Evolutionary conservation across 2,888 invertebrate genomes (phyloP).

Genomic region (Ophion obscuratus): DNA sequence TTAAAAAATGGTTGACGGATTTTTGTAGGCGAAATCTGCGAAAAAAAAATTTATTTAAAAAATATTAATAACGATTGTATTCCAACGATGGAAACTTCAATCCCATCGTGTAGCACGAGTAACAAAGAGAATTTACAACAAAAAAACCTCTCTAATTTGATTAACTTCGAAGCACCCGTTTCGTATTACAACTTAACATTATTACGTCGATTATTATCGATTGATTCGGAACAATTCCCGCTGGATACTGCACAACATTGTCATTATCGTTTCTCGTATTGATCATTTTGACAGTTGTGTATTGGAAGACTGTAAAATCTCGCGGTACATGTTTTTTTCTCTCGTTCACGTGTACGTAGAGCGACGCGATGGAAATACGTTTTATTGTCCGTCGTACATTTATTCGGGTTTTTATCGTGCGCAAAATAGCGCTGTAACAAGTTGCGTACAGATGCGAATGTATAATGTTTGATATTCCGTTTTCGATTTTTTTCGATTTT

Average conservation of each 20-base stretch:
- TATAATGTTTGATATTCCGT: neutral
- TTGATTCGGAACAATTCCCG: conserved; percentile 25
- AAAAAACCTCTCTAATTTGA: conserved; percentile 33
- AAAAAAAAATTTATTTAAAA: no score
- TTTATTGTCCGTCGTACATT: conserved; percentile 49
- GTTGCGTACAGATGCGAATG: no score
- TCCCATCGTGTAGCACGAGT: neutral
- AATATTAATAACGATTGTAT: neutral
- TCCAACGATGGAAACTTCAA: neutral
- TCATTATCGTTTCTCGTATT: conserved; percentile 1
- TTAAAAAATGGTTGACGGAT: no score
- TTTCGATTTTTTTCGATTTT: neutral
- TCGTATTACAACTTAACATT: conserved; percentile 12
- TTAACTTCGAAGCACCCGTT: conserved; percentile 55
- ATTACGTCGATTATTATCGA: conserved; percentile 30
- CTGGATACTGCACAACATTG: neutral
- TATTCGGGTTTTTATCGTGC: conserved; percentile 44
- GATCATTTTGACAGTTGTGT: conserved; percentile 16
- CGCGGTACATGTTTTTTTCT: conserved; percentile 30
- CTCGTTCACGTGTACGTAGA: conserved; percentile 15
- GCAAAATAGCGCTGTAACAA: neutral
- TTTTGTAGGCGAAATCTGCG: no score
- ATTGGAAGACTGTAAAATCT: conserved; percentile 55
- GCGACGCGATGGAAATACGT: conserved; percentile 32
- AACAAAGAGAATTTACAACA: neutral